A percentile compares a stretch with the other conserved stretches of the same genome.
Conservation (phyloP, 2,797 vertebrate species). For the Danio choprae region DNA sequence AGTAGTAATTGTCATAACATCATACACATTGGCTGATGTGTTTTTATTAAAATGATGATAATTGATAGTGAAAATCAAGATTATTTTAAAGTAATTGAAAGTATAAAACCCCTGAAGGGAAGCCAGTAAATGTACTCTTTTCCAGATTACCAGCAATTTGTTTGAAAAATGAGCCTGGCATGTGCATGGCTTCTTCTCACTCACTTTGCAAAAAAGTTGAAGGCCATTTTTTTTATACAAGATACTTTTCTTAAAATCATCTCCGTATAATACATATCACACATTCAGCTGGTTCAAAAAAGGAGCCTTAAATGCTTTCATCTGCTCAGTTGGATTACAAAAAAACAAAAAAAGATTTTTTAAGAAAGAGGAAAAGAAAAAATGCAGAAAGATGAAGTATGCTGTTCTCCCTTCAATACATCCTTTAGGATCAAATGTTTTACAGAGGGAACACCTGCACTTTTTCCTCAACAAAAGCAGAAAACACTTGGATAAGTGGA, state of each 20-base stretch:
- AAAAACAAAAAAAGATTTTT: background rate
- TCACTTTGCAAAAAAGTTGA: slow-evolving; percentile 37
- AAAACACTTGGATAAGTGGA: slow-evolving; percentile 52
- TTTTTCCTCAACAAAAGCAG: slow-evolving; percentile 36
- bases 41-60: slow-evolving; percentile 51
- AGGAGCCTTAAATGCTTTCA: slow-evolving; percentile 33
- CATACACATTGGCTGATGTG: slow-evolving; percentile 50
- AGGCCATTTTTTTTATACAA: slow-evolving; percentile 35
- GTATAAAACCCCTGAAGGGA: slow-evolving; percentile 40
- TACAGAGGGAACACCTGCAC: slow-evolving; percentile 31
- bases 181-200: slow-evolving; percentile 34
- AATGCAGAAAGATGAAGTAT: background rate
- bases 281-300: slow-evolving; percentile 16
- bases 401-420: slow-evolving; percentile 25
- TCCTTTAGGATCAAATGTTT: slow-evolving; percentile 40
- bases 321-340: slow-evolving; percentile 34
- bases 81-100: slow-evolving; percentile 40
- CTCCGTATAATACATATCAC: slow-evolving; percentile 39
- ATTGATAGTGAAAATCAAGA: slow-evolving; percentile 52
- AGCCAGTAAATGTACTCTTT: slow-evolving; percentile 28
- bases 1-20: slow-evolving; percentile 59
- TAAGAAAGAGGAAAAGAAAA: background rate
- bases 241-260: slow-evolving; percentile 40
- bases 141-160: slow-evolving; percentile 40
- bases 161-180: slow-evolving; percentile 47